Percentiles rank a stretch among this genome's conserved stretches.
These are phyloP conservation scores for Penelope pileata DNA, from an alignment of 2,113 vertebrate genomes.

Conservation along the genomic window DNA sequence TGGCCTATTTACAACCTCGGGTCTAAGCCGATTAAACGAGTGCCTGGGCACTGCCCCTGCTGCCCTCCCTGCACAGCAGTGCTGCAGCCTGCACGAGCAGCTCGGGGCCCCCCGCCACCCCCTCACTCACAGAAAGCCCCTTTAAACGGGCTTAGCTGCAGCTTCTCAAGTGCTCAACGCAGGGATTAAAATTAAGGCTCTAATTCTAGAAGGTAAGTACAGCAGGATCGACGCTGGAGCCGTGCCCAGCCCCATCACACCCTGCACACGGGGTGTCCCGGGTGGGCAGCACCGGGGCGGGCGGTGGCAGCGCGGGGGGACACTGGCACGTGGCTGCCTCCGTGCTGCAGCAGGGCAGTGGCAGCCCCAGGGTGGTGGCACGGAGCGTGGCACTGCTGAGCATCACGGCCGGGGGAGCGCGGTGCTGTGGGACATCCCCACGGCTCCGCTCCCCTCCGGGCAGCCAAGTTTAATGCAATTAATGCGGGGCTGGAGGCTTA, in stretches of 20 bases:
- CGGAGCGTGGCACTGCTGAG: accelerated
- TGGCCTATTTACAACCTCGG: conserved; percentile 26
- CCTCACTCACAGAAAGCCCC: conserved; percentile 45
- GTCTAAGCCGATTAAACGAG: conserved; percentile 59
- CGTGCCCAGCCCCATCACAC: accelerated
- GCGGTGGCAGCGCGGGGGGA: too few species aligned
- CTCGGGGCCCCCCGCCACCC: neutral
- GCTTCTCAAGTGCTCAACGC: conserved; percentile 64
- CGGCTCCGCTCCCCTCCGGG: neutral
- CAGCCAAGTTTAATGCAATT: conserved; percentile 48
- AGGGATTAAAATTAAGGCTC: conserved; percentile 68
- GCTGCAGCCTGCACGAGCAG: neutral
- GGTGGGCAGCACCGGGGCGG: neutral
- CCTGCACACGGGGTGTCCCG: neutral
- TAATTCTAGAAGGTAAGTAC: conserved; percentile 74
- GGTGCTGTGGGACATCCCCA: accelerated
- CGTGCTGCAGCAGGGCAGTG: neutral
- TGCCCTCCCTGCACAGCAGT: neutral
- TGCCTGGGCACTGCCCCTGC: neutral
- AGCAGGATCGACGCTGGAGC: conserved; percentile 5
- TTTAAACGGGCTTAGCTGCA: conserved; percentile 56
- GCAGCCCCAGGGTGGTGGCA: neutral
- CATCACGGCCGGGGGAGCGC: accelerated
- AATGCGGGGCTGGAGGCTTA: conserved; percentile 37
- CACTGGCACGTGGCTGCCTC: neutral